Evolutionary conservation across 2,888 invertebrate genomes (phyloP), one percentile per base, ranked within the genome.

Genomic region (Myopa tessellatipennis): DNA sequence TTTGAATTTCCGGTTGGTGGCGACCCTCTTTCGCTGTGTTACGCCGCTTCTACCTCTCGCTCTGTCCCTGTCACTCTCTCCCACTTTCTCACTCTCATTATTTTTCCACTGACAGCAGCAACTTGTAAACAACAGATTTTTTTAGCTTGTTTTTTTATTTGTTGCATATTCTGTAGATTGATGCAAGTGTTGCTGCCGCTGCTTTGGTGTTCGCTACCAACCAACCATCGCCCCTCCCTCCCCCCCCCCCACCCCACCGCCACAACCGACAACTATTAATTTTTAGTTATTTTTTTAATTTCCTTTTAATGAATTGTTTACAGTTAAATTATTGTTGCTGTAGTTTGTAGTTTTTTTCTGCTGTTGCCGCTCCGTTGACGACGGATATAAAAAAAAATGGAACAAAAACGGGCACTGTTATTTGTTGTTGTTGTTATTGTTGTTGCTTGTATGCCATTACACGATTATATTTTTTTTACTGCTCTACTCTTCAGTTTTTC

Each of bases 241-340:
- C 50, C 3, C 50, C 50, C 50, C 1, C 14, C 1, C 50, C 26
- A 14, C 63, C 26, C 14, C 63, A 63, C 63, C 26, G 63, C 63
- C n/a, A n/a, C n/a, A 26, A 26, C 26, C 1, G 16, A 55, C 12
- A 14, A 16, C n/a, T 65, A 4, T 18, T 52, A 14, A 63, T 61
- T 61, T 65, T 65, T 4, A 5, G 34, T 74, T 14, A 18, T 50
- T 74, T 45, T 75, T 68, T 68, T 71, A 65, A 74, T 76, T 78
- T 78, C 78, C 78, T 74, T 63, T 78, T 78, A 76, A 78, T 76
- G 76, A 70, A 78, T 78, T 78, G 74, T 74, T 70, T 70, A 70
- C 69, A 74, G 76, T 74, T 74, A 52, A 55, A 18, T 67, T 74
- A 55, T 36, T 18, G 36, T 74, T 65, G 50, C 45, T 65, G 26